phyloP scores from a whole-genome alignment of 2,797 vertebrate genomes.

The Melanitta fusca region DNA sequence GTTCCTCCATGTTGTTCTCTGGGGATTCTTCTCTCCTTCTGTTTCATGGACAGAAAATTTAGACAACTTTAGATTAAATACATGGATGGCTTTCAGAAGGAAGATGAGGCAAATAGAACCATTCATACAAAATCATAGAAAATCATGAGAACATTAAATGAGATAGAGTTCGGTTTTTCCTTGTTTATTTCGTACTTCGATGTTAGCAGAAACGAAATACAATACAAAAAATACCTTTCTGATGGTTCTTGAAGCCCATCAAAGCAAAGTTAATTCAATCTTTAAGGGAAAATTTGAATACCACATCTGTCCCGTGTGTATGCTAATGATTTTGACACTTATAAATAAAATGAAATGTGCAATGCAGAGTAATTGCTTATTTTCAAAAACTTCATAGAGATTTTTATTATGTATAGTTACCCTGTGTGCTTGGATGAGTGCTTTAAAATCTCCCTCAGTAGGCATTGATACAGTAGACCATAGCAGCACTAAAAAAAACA shows the following conservation, averaged over 20 bases:
- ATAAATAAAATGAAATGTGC: conserved; percentile 63
- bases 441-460: conserved; percentile 69
- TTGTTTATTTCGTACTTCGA: not conserved
- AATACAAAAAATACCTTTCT: not conserved
- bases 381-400: conserved; percentile 64
- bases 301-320: not conserved
- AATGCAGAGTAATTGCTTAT: conserved; percentile 54
- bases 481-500: conserved; percentile 50
- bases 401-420: conserved; percentile 43
- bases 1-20: not conserved
- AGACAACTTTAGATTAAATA: not conserved
- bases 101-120: not conserved
- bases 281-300: conserved; percentile 52
- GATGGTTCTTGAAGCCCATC: not conserved
- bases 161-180: not conserved
- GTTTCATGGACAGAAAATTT: not conserved
- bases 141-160: not conserved
- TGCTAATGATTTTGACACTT: conserved; percentile 43
- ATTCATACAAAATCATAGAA: not conserved
- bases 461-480: conserved; percentile 66
- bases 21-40: not conserved
- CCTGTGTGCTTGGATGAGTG: conserved; percentile 57
- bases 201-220: conserved; percentile 4
- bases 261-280: not conserved
- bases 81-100: not conserved